Conservation (phyloP, 2,113 vertebrate species). For the Lophochroa leadbeateri region DNA sequence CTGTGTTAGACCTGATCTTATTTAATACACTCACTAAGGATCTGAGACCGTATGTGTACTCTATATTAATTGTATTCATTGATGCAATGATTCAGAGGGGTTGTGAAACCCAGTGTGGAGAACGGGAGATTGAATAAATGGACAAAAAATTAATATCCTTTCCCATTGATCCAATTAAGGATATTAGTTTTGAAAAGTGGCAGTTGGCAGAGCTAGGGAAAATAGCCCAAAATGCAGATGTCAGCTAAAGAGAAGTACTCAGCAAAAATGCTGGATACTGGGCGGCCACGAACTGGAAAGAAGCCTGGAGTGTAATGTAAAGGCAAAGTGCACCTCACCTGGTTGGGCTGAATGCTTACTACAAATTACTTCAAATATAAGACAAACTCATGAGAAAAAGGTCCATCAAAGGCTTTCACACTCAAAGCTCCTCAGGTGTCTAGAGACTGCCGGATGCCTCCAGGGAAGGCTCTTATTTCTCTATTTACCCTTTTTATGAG, state of each 20-base stretch:
- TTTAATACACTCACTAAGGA: slow-evolving; percentile 49
- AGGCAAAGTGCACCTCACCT: not conserved
- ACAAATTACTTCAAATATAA: not conserved
- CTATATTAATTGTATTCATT: slow-evolving; percentile 43
- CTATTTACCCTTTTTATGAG: not conserved
- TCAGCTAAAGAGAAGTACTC: not conserved
- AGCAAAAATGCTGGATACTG: not conserved
- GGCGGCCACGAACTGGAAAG: not conserved
- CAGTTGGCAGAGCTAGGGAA: not conserved
- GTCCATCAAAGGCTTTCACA: not conserved
- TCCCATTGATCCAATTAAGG: slow-evolving; percentile 45
- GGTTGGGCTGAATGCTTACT: not conserved
- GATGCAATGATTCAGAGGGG: not conserved
- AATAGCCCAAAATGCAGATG: not conserved
- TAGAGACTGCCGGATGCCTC: not conserved
- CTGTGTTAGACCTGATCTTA: not conserved
- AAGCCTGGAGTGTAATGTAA: not conserved
- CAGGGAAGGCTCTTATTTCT: not conserved
- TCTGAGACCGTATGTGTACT: not conserved
- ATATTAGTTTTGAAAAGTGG: not conserved
- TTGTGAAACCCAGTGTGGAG: slow-evolving; percentile 20
- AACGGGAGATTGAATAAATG: slow-evolving; percentile 22
- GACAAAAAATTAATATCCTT: slow-evolving; percentile 39
- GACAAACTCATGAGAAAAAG: not conserved
- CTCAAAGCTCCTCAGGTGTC: not conserved